Evolutionary conservation across 2,888 invertebrate species (phyloP), one percentile per base, ranked within the genome.

Genomic region (Scaptomyza cyrtandrae): DNA sequence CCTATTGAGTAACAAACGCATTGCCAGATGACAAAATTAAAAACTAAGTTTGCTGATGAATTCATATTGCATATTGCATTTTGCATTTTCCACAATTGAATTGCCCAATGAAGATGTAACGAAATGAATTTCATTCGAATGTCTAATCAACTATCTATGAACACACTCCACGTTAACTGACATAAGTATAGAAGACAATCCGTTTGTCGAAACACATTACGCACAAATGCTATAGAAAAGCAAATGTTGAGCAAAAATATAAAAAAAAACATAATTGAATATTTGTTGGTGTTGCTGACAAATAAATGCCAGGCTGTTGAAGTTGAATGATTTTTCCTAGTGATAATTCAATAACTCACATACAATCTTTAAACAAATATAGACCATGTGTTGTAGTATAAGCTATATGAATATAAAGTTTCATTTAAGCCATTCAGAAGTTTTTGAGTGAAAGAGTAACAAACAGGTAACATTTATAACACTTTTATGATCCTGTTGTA

Each of bases 111-210:
- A 37, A 37, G 37, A n/a, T 37, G 37, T n/a, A n/a, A 5, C 1
- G 13, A 33, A 35, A 35, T 35, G 13, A 49, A 35, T n/a, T 10
- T 11, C 6, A 24, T 46, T 41, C 46, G 24, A 49, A 49, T 62
- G 14, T 11, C 14, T 19, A 41, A 35, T 62, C 11, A 62, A 19
- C 16, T 62, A 29, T 41, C 19, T 61, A n/a, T n/a, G 10, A 62
- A 13, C 43, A 48, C 27, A n/a, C 14, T 39, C 14, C 3, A 14
- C 19, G 29, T 14, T 31, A n/a, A 33, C 4, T 27, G 45, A 33
- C 14, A 19, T 19, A 14, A 43, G 6, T 35, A 48, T 27, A 41
- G 27, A 62, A 43, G 27, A 44, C 35, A 29, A 62, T 6, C 19
- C 35, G 11, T 44, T 35, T 29, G 35, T 43, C 10, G 41, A 14